Percentiles rank a stretch among this genome's conserved stretches.
phyloP scores from a whole-genome alignment of 2,113 vertebrate species.

The Ariopsis seemanni region DNA sequence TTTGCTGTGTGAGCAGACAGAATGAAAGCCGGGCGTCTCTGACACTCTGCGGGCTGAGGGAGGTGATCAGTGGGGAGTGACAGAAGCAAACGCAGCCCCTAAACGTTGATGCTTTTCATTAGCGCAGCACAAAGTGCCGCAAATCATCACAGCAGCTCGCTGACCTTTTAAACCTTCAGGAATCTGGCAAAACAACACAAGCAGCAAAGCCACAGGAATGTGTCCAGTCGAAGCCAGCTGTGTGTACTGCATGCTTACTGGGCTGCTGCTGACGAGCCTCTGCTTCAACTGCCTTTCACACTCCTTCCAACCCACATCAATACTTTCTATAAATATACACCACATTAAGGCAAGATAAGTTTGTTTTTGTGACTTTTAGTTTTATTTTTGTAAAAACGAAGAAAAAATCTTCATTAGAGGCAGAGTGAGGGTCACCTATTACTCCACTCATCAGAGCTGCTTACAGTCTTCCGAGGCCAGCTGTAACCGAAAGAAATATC shows the following conservation, averaged over 20 bases:
- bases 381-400: neutral
- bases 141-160: conserved; percentile 25
- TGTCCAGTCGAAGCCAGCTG: neutral
- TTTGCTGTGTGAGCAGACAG: neutral
- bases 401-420: no score
- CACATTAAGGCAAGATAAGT: neutral
- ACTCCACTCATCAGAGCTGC: no score
- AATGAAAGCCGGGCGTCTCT: neutral
- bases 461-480: no score
- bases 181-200: neutral
- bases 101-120: conserved; percentile 48
- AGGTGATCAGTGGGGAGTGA: conserved; percentile 25
- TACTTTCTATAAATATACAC: neutral
- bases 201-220: conserved; percentile 17
- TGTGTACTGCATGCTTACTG: neutral
- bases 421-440: no score
- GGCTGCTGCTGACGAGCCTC: neutral
- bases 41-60: conserved; percentile 25
- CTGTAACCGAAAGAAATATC: no score
- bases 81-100: conserved; percentile 6
- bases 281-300: neutral
- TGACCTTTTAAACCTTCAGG: neutral
- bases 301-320: neutral
- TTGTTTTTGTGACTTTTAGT: neutral
- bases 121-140: conserved; percentile 20